Evolutionary conservation across 2,113 vertebrate genomes (phyloP).

Genomic region (Gallinago jamesoni): DNA sequence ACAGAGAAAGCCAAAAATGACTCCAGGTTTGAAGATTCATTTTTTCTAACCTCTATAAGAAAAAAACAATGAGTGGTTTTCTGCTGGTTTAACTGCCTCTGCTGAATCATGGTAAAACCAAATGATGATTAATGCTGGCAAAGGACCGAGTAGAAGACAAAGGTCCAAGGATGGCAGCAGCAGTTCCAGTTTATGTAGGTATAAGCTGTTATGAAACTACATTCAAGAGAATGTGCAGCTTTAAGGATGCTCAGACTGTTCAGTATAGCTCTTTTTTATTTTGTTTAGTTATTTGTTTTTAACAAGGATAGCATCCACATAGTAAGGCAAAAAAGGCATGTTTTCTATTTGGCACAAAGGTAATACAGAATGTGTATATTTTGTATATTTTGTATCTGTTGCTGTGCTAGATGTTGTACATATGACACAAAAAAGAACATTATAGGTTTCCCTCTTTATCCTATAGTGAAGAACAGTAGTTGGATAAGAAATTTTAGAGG

Average conservation of each 20-base stretch:
- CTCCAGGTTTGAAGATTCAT: not conserved
- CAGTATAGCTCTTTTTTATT: not conserved
- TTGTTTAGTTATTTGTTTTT: not conserved
- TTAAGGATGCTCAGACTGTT: not conserved
- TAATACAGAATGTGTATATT: not conserved
- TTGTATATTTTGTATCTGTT: not conserved
- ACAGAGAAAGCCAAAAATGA: not conserved
- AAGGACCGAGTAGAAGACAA: not conserved
- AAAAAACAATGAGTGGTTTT: not conserved
- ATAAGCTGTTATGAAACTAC: not conserved
- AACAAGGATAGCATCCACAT: not conserved
- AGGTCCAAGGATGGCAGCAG: not conserved
- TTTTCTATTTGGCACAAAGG: not conserved
- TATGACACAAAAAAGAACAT: no score
- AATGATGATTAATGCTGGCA: not conserved
- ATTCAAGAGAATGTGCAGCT: not conserved
- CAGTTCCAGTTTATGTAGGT: not conserved
- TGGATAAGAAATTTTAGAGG: not conserved
- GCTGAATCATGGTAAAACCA: not conserved
- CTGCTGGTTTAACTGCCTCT: not conserved
- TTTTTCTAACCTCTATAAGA: not conserved
- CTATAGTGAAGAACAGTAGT: not conserved
- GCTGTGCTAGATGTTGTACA: no score
- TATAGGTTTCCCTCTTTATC: no score
- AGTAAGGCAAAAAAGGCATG: not conserved